Evolutionary conservation across 1,140 invertebrate species (phyloP).

Genomic region (Stegodyphus mimosarum): DNA sequence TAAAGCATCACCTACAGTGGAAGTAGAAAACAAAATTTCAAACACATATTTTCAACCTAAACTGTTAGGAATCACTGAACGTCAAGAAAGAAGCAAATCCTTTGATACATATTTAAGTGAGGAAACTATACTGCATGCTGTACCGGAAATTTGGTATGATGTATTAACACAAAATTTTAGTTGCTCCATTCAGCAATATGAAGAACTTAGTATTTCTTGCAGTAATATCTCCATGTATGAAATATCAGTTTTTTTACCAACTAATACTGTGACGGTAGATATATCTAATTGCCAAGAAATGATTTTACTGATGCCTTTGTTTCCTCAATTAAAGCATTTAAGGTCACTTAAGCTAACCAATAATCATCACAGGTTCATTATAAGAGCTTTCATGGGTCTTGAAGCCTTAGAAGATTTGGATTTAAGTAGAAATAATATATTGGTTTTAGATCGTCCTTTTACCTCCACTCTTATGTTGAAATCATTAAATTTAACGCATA

Average conservation of each 20-base stretch:
- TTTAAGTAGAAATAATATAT: conserved; percentile 30
- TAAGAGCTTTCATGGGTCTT: conserved; percentile 18
- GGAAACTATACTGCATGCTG: no score
- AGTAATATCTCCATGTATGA: background rate
- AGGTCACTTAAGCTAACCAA: background rate
- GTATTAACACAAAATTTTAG: conserved; percentile 6
- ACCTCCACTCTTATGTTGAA: background rate
- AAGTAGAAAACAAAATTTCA: no score
- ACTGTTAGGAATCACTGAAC: no score
- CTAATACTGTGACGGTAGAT: background rate
- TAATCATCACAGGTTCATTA: conserved; percentile 23
- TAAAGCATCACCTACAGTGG: no score
- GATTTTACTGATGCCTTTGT: background rate
- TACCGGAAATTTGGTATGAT: no score
- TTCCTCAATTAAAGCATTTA: conserved; percentile 10
- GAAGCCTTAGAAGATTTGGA: conserved; percentile 15
- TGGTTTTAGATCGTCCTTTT: background rate
- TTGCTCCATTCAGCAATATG: background rate
- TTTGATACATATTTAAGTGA: no score
- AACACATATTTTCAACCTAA: no score
- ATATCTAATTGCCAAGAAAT: background rate
- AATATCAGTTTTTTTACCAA: background rate
- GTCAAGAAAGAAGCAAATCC: no score
- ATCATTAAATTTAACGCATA: conserved; percentile 8
- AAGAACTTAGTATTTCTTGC: background rate